Evolutionary conservation across 1,140 invertebrate genomes (phyloP).

Genomic region (Zaprionus vittiger): DNA sequence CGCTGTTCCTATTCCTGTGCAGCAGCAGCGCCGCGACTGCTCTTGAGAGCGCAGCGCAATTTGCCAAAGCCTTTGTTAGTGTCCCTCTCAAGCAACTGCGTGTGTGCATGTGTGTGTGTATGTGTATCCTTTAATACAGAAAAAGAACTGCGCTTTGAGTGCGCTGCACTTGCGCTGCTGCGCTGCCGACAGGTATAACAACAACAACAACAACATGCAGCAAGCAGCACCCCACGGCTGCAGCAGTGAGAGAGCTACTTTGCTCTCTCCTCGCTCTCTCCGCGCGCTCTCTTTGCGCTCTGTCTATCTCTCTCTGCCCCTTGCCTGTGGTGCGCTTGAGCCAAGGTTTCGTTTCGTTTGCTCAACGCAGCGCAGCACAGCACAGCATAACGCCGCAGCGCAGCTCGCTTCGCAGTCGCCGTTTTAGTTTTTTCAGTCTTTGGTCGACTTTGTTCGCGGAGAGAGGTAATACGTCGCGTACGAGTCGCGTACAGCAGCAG

Average conservation of each 20-base stretch:
- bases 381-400: constrained; percentile 5
- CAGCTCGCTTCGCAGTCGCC: constrained; percentile 38
- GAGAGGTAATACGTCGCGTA: constrained; percentile 62
- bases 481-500: constrained; percentile 30
- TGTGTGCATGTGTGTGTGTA: constrained; percentile 15
- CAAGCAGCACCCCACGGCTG: neutral
- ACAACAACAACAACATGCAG: neutral
- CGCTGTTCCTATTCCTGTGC: constrained; percentile 24
- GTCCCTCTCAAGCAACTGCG: constrained; percentile 17
- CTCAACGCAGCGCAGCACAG: constrained; percentile 39
- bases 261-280: constrained; percentile 27
- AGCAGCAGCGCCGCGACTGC: constrained; percentile 10
- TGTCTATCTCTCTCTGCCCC: constrained; percentile 14
- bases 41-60: constrained; percentile 60
- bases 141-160: constrained; percentile 49
- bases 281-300: constrained; percentile 10
- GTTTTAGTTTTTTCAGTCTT: constrained; percentile 74
- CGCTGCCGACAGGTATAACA: constrained; percentile 62
- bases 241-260: neutral
- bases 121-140: constrained; percentile 41
- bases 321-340: constrained; percentile 37
- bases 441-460: constrained; percentile 71
- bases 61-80: constrained; percentile 65
- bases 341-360: constrained; percentile 47
- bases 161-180: constrained; percentile 76